Base-by-base conservation (phyloP, 1,140 invertebrate genomes). In the Drosophila burlai region DNA sequence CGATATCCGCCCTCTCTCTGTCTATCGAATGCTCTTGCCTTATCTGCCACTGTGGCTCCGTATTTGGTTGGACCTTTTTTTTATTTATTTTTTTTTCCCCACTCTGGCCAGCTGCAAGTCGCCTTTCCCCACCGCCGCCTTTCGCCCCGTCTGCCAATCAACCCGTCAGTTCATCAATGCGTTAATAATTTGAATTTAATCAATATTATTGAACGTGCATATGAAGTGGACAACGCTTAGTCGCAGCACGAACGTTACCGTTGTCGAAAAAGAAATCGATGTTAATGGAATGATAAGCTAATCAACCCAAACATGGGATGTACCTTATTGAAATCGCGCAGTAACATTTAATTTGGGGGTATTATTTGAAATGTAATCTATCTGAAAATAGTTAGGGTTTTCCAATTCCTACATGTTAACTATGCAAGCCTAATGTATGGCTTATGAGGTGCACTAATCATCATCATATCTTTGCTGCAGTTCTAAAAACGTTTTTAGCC, bases 111-210 rank as follows among this genome's bases (percentile, higher is more conserved):
- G 72, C 63, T 75, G 69, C 71, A 75, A 46, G 34, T 62, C 38
- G 50, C 57, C 49, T n/a, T 42, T 59, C 13, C 26, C 42, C 49
- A 45, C 16, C 29, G 15, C 16, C 36, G 18, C 42, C 18, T 6
- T 26, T 16, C 18, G 18, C 45, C 34, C 26, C 42, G 6, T 26
- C 24, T 64, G 69, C n/a, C 61, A 45, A 21, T 61, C 59, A 52
- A 59, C 52, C 36, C 65, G 54, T 49, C 81, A 69, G 82, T 75
- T 68, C 76, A 85, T 42, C 77, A 74, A 76, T 74, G 85, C 63
- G 85, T 90, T 90, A 90, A 80, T 90, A 90, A 90, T 90, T 76
- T 46, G 65, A 76, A 85, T 82, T 84, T 80, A 90, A 90, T 90
- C 85, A 84, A 90, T 90, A 90, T 52, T 75, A 74, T 84, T 57